Percentiles rank a stretch among this genome's conserved stretches.
Evolutionary conservation across 2,113 vertebrate species (phyloP).

Genomic region (Peucedramus taeniatus): DNA sequence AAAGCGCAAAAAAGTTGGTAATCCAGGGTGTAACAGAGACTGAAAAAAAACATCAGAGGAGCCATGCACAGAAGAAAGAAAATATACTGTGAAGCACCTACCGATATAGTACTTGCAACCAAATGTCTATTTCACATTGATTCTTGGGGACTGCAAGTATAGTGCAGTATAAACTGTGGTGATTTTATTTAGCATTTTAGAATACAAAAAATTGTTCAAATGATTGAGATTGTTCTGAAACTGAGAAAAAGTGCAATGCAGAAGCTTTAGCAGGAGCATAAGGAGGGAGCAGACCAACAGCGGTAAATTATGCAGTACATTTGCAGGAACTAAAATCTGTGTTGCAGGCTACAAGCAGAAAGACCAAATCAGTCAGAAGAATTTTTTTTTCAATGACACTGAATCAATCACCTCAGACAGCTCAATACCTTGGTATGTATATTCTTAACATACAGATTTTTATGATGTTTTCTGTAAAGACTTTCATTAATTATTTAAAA

Average conservation of each 20-base stretch:
- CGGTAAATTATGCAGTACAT: neutral
- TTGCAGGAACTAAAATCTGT: neutral
- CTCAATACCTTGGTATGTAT: neutral
- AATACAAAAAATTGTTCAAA: neutral
- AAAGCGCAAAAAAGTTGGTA: slow-evolving; percentile 32
- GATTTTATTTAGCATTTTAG: neutral
- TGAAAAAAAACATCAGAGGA: neutral
- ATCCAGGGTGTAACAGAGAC: neutral
- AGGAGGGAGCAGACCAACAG: neutral
- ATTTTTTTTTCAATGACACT: neutral
- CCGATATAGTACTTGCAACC: neutral
- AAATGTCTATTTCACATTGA: neutral
- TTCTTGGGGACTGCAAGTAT: neutral
- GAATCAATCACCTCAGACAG: neutral
- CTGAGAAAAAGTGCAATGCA: neutral
- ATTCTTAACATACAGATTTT: neutral
- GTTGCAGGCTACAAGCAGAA: neutral
- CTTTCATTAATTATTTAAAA: neutral
- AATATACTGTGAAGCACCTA: neutral
- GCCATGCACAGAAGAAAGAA: neutral
- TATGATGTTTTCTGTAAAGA: neutral
- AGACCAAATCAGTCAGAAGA: neutral
- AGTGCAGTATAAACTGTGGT: neutral
- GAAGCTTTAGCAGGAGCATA: slow-evolving; percentile 22
- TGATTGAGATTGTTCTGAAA: neutral